Evolutionary conservation across 2,888 invertebrate genomes (phyloP), one percentile per base, ranked within the genome.

Genomic region (Phalera bucephala): DNA sequence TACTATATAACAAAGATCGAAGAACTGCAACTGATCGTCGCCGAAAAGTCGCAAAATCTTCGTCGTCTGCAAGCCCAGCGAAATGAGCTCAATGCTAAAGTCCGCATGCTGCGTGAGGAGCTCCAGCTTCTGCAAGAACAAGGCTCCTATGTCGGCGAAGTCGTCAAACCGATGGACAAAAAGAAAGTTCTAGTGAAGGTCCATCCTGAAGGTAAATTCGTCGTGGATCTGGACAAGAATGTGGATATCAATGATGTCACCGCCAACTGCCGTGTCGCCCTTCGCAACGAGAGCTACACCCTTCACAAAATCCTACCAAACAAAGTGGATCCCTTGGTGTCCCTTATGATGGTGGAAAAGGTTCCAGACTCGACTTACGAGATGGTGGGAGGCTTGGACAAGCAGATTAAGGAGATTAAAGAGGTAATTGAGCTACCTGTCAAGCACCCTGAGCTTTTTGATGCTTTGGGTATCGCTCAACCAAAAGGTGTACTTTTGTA

Each of bases 291-390:
- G 84, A 98, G 98, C 79, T 99, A 99, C 73, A 98, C 98, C 0
- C 91, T 99, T 23, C 99, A 99, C 80, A 99, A 99, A 91, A 98
- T 99, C 58, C 90, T 99, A 13, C 99, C 99, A 0, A 99, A 99
- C 84, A 99, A 99, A 73, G 98, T 99, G 1, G 99, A 99, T 91
- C 99, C 99, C 0, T 91, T 99, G 40, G 99, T 99, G 0, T 99
- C 99, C 0, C 93, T 99, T 44, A 99, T 99, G 99, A 99, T 99
- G 99, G 99, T 99, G 0, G 99, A 99, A 80, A 99, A 99, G 83
- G 99, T 99, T 1, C 99, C 99, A 0, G 99, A 99, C 81, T 99
- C 99, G 0, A 99, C 99, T 0, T 99, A 99, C 73, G 99, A 99
- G 91, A 99, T 99, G 99, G 99, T 99, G 12, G 99, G 99, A 56